Evolutionary conservation across 1,140 invertebrate genomes (phyloP).

Genomic region (Drosophila murphyi): DNA sequence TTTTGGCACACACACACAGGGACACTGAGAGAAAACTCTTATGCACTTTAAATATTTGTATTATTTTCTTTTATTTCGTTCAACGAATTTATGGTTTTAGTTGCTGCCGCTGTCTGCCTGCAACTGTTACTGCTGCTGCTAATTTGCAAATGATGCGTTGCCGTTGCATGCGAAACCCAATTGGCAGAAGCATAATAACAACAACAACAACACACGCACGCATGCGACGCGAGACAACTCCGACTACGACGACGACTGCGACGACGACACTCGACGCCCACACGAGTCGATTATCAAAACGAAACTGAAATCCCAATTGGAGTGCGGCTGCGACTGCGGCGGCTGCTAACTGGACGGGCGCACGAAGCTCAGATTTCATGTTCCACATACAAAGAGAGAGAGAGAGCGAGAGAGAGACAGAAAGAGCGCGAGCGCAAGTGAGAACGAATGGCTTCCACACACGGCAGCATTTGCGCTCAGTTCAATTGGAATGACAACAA

Average conservation of each 20-base stretch:
- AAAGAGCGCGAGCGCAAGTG: constrained; percentile 5
- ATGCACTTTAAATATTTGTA: constrained; percentile 4
- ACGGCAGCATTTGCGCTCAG: constrained; percentile 13
- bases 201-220: constrained; percentile 44
- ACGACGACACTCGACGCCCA: constrained; percentile 58
- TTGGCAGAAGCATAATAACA: constrained; percentile 22
- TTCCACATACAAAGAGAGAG: constrained; percentile 46
- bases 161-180: constrained; percentile 26
- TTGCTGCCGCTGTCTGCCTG: constrained; percentile 46
- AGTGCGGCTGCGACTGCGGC: constrained; percentile 34
- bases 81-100: constrained; percentile 43
- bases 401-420: constrained; percentile 9
- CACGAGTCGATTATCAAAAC: constrained; percentile 66
- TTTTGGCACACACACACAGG: constrained; percentile 16
- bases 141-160: constrained; percentile 58
- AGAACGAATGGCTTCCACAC: constrained; percentile 54
- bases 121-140: constrained; percentile 57
- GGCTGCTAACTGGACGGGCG: constrained; percentile 46
- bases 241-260: constrained; percentile 25
- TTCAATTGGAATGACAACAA: constrained; percentile 51
- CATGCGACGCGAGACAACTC: constrained; percentile 25
- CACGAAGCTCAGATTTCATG: constrained; percentile 76
- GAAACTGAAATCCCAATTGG: constrained; percentile 61
- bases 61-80: constrained; percentile 38
- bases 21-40: constrained; percentile 18